Evolutionary conservation across 2,888 invertebrate species (phyloP).

Genomic region (Icerya purchasi): DNA sequence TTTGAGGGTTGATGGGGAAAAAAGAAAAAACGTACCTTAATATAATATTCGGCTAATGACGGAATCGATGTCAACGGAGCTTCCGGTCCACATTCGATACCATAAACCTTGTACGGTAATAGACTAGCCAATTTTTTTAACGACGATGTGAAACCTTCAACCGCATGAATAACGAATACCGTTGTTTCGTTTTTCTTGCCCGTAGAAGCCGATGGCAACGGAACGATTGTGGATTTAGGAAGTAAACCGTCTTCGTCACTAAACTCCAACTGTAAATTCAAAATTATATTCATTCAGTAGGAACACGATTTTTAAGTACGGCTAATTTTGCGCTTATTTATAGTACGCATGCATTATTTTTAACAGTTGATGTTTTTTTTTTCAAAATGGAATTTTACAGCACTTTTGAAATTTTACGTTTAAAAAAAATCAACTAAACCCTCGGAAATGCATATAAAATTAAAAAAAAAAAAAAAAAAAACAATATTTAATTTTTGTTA

Average conservation of each 20-base stretch:
- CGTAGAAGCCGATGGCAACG: slow-evolving; percentile 2
- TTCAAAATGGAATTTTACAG: no score
- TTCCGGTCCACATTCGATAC: slow-evolving; percentile 65
- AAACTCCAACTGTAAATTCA: slow-evolving; percentile 4
- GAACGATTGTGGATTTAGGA: background rate
- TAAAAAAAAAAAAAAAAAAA: no score
- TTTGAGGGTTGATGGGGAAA: slow-evolving; percentile 5
- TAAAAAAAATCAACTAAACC: no score
- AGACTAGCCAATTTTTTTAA: slow-evolving; percentile 47
- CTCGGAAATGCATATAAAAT: no score
- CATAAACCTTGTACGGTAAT: slow-evolving; percentile 56
- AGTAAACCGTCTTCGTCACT: background rate
- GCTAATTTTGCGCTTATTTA: no score
- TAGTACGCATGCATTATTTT: no score
- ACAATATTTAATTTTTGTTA: no score
- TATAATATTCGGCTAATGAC: slow-evolving; percentile 48
- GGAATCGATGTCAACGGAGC: slow-evolving; percentile 51
- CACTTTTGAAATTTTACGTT: no score
- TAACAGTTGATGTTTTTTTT: no score
- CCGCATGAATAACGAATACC: slow-evolving; percentile 48
- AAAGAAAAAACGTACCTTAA: slow-evolving; percentile 25
- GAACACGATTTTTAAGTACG: no score
- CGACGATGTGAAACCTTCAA: slow-evolving; percentile 62
- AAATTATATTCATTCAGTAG: no score
- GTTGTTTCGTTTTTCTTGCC: slow-evolving; percentile 19